Evolutionary conservation across 1,140 invertebrate genomes (phyloP).

Genomic region (Protaetia brevitarsis): DNA sequence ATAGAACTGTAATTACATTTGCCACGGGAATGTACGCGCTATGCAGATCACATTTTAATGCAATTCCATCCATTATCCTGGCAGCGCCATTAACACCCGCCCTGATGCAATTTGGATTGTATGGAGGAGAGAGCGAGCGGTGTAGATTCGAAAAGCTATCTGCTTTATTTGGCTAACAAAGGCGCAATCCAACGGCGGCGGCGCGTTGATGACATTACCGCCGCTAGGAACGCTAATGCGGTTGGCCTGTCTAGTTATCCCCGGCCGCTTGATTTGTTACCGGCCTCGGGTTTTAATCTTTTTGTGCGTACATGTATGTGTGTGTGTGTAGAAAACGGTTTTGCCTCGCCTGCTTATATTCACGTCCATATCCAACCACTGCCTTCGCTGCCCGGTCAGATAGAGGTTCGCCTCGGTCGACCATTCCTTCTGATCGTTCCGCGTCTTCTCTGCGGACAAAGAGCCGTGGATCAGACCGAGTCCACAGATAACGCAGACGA

Average conservation of each 20-base stretch:
- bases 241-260: conserved; percentile 29
- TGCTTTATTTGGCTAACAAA: conserved; percentile 43
- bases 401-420: conserved; percentile 11
- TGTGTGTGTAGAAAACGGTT: not conserved
- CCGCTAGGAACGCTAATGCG: conserved; percentile 27
- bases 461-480: conserved; percentile 12
- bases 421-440: conserved; percentile 5
- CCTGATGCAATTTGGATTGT: conserved; percentile 50
- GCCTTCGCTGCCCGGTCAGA: not conserved
- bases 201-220: conserved; percentile 38
- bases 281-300: conserved; percentile 26
- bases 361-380: not conserved
- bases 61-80: conserved; percentile 52
- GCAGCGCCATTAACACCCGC: conserved; percentile 49
- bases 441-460: not conserved
- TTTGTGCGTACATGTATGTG: conserved; percentile 13
- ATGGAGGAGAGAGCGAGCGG: conserved; percentile 32
- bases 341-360: conserved; percentile 10
- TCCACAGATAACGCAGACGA: not conserved
- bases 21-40: conserved; percentile 45
- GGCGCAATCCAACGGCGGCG: conserved; percentile 30
- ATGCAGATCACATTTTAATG: conserved; percentile 52
- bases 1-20: conserved; percentile 49
- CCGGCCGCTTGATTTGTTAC: conserved; percentile 27
- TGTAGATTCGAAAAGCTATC: conserved; percentile 45